Base-by-base conservation (phyloP, 2,888 invertebrate species). In the Suillia variegata region DNA sequence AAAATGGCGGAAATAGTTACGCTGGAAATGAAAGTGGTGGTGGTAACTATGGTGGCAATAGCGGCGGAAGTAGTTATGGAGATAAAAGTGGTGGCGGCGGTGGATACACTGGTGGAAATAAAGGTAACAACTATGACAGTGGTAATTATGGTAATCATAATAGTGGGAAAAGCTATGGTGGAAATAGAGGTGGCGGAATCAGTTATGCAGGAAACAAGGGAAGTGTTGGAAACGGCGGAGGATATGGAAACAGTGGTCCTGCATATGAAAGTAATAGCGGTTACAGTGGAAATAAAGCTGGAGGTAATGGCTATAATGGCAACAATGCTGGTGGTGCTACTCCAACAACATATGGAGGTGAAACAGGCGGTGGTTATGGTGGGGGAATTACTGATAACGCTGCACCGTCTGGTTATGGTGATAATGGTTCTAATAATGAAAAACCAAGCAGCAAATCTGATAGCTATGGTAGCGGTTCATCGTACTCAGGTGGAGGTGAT, bases 321-420 rank as follows among this genome's bases (percentile, higher is more conserved):
- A 18, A 8, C 21, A 48, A 20, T 10, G 8, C 48, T 20, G 21
- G 48, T 8, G 31, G 31, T n/a, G 18, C n/a, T 45, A n/a, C n/a
- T 8, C 18, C 45, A 42, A 5, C 18, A 42, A 6, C 34, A 2
- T 62, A 55, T 13, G 59, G 61, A 13, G 26, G 48, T 12, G 63
- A 54, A 15, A 57, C 59, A n/a, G n/a, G 6, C 49, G 52, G 2
- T 57, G 63, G 62, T 2, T 38, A 59, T 50, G 65, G 55, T 2
- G 34, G 34, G n/a, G n/a, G n/a, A n/a, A n/a, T n/a, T n/a, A n/a
- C n/a, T n/a, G n/a, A n/a, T 33, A 24, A n/a, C 20, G 15, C 17
- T 34, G n/a, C 13, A 20, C 17, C 52, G 10, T 20, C 52, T 18
- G 34, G 13, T 17, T 34, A 20, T 4, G 52, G 12, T 34, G 52